A percentile compares a stretch with the other conserved stretches of the same genome.
phyloP scores from a whole-genome alignment of 2,797 vertebrate genomes.

The Lacerta bilineata region DNA sequence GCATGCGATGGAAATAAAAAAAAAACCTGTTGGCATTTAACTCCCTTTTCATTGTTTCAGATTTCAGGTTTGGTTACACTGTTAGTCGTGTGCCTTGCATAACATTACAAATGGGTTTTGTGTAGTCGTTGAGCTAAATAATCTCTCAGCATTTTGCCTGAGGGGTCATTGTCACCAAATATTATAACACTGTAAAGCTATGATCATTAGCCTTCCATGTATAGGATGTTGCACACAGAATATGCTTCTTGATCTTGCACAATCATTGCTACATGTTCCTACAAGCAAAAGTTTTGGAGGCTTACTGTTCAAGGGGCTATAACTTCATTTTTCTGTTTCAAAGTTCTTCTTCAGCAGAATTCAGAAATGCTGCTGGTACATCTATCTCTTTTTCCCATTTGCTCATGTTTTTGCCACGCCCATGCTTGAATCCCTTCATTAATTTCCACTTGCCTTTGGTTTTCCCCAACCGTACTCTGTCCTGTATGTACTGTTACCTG shows the following conservation, averaged over 20 bases:
- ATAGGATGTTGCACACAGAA: not conserved
- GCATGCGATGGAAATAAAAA: not conserved
- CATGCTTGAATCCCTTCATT: not conserved
- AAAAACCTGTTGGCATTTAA: not conserved
- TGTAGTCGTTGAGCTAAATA: not conserved
- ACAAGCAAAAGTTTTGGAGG: not conserved
- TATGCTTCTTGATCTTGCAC: not conserved
- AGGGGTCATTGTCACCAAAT: not conserved
- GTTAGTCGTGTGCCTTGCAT: not conserved
- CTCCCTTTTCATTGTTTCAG: not conserved
- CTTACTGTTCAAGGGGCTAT: not conserved
- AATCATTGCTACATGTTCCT: not conserved
- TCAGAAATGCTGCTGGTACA: conserved; percentile 7
- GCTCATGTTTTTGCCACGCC: not conserved
- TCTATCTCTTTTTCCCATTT: not conserved
- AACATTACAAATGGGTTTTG: not conserved
- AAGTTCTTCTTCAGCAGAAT: conserved; percentile 20
- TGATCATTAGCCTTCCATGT: not conserved
- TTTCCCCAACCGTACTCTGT: not conserved
- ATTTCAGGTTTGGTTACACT: not conserved
- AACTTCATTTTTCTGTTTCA: not conserved
- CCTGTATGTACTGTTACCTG: not conserved
- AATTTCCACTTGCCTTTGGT: not conserved
- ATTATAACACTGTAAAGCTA: not conserved
- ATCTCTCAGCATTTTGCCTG: not conserved